phyloP scores from a whole-genome alignment of 1,140 invertebrate genomes.

The Reticulitermes speratus region DNA sequence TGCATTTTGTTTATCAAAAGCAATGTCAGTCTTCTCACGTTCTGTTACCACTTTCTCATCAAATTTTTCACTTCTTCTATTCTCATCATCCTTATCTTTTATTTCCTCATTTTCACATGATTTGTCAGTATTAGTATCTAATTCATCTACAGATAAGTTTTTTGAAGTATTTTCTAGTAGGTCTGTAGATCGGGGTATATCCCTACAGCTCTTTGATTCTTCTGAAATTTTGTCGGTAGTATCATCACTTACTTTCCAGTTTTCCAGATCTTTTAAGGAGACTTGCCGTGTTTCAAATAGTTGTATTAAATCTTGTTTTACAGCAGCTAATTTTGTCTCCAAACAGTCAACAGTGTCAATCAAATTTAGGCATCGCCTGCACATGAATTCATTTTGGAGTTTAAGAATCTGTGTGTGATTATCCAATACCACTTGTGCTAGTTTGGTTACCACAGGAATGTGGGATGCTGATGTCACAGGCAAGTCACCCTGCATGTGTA shows the following conservation, averaged over 20 bases:
- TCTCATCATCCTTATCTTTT: not conserved
- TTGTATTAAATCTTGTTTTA: conserved; percentile 29
- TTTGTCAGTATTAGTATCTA: not conserved
- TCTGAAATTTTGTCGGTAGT: not conserved
- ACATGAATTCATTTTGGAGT: conserved; percentile 24
- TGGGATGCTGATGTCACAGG: conserved; percentile 28
- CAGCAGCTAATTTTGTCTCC: conserved; percentile 28
- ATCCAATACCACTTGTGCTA: conserved; percentile 21
- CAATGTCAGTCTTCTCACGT: not conserved
- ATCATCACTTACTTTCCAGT: conserved; percentile 8
- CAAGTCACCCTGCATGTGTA: not conserved
- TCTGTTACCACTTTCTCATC: not conserved
- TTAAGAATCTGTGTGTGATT: not conserved
- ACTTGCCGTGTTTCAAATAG: not conserved
- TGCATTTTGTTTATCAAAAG: not conserved
- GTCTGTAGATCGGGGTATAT: not conserved
- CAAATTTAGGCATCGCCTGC: conserved; percentile 25
- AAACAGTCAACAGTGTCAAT: conserved; percentile 28
- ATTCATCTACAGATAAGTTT: not conserved
- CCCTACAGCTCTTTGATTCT: not conserved
- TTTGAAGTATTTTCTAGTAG: not conserved
- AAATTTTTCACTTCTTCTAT: not conserved
- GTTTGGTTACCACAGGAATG: conserved; percentile 28
- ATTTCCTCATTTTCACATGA: not conserved
- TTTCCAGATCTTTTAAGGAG: not conserved